A percentile compares a stretch with the other conserved stretches of the same genome.
Evolutionary conservation across 2,113 vertebrate genomes (phyloP).

Genomic region (Ailuropoda melanoleuca): DNA sequence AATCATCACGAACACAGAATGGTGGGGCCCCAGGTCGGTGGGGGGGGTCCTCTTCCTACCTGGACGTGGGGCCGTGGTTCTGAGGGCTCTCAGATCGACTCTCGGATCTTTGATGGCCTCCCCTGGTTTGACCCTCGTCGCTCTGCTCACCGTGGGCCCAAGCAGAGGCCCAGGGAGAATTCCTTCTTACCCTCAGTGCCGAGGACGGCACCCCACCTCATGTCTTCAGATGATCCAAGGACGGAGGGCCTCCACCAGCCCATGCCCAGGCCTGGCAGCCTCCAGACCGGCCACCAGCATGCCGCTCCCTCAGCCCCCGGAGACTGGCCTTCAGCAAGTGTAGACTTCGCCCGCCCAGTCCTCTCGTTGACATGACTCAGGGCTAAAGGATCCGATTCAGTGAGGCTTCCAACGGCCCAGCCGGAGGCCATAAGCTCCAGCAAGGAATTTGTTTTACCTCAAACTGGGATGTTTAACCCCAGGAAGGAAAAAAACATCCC

Average conservation of each 20-base stretch:
- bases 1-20: accelerated
- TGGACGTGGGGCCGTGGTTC: accelerated
- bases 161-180: neutral
- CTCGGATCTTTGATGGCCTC: neutral
- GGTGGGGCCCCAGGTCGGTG: accelerated
- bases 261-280: neutral
- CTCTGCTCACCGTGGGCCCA: neutral
- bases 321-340: slow-evolving; percentile 78
- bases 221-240: neutral
- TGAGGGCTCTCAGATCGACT: no score
- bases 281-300: slow-evolving; percentile 70
- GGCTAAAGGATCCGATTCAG: slow-evolving; percentile 84
- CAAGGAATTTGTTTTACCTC: slow-evolving; percentile 81
- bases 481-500: slow-evolving; percentile 33
- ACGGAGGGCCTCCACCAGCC: neutral
- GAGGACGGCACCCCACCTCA: neutral
- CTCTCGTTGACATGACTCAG: slow-evolving; percentile 83
- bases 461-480: slow-evolving; percentile 80
- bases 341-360: slow-evolving; percentile 77
- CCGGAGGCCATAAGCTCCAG: slow-evolving; percentile 82
- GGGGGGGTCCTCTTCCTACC: neutral
- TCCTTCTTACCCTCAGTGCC: accelerated
- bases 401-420: slow-evolving; percentile 82
- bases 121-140: neutral
- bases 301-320: slow-evolving; percentile 75